Conservation (phyloP, 2,888 invertebrate species). For the Arrhopalites spinosus region DNA sequence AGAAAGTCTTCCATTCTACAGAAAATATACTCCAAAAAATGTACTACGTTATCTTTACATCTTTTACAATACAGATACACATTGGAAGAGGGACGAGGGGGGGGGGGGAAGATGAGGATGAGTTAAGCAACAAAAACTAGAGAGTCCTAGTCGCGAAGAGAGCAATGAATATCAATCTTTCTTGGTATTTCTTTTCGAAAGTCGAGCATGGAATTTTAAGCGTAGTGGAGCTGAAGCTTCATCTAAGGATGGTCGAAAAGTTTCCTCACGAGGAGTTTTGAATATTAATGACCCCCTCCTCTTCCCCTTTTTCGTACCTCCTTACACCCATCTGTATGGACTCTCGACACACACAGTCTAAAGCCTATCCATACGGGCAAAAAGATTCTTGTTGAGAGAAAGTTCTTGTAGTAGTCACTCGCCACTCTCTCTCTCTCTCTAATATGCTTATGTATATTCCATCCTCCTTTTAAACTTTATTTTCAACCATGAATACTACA, state of each 20-base stretch:
- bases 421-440: background rate
- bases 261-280: conserved; percentile 47
- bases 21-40: no score
- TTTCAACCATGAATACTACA: background rate
- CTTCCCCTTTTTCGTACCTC: conserved; percentile 11
- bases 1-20: no score
- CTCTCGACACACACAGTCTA: no score
- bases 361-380: no score
- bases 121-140: conserved; percentile 44
- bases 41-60: no score
- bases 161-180: conserved; percentile 57
- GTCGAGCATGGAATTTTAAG: conserved; percentile 56
- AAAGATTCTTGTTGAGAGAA: no score
- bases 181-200: conserved; percentile 57
- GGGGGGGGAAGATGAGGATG: conserved; percentile 23
- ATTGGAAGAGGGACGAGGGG: background rate
- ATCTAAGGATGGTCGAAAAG: conserved; percentile 45
- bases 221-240: conserved; percentile 35
- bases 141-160: conserved; percentile 46
- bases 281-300: conserved; percentile 50
- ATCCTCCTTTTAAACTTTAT: background rate
- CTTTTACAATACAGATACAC: no score
- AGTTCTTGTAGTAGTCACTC: background rate
- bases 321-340: background rate
- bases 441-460: background rate